Percentiles rank a stretch among this genome's conserved stretches.
Evolutionary conservation across 2,113 vertebrate species (phyloP).

Genomic region (western clawed frog (Xenopus tropicalis)): UCB_Xtro_10.0 CM004443.2:38430501-38431000

Average conservation of each 20-base stretch:
- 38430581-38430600: conserved; percentile 10
- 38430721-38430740: conserved; percentile 24
- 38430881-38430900: too few relatives aligned
- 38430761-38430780: too few relatives aligned
- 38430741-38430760: not conserved
- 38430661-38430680: not conserved
- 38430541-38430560: conserved; percentile 12
- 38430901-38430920: too few relatives aligned
- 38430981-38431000: too few relatives aligned
- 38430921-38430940: too few relatives aligned
- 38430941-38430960: too few relatives aligned
- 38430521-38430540: conserved; percentile 6
- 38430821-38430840: too few relatives aligned
- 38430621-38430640: not conserved
- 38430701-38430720: conserved; percentile 8
- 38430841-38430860: too few relatives aligned
- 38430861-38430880: too few relatives aligned
- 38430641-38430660: not conserved
- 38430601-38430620: not conserved
- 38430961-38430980: too few relatives aligned
- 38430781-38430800: too few relatives aligned
- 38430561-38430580: conserved; percentile 20
- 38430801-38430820: too few relatives aligned
- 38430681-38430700: not conserved
- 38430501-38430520: not conserved